Conservation (phyloP, 2,797 vertebrate genomes). For the Rhinatrema bivittatum region DNA sequence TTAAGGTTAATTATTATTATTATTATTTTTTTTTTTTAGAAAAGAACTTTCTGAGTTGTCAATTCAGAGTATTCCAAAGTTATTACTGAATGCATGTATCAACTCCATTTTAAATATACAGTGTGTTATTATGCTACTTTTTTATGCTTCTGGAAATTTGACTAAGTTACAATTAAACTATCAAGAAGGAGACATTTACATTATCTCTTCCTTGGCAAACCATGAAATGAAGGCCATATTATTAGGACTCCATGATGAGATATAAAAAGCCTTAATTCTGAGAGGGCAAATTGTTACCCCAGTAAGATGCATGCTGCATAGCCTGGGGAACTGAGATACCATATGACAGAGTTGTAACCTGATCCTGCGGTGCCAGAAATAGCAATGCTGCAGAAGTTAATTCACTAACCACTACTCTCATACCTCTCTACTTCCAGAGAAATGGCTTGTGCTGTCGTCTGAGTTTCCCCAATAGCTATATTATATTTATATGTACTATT, state of each 20-base stretch:
- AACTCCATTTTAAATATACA: neutral
- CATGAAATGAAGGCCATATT: constrained; percentile 37
- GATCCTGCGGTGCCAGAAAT: neutral
- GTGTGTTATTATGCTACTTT: constrained; percentile 12
- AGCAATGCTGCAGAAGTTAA: too few species aligned
- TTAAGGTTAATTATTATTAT: too few species aligned
- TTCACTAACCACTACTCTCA: too few species aligned
- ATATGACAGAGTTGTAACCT: neutral
- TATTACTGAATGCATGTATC: constrained; percentile 1
- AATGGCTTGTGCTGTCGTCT: too few species aligned
- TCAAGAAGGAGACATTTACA: constrained; percentile 20
- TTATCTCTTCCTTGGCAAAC: constrained; percentile 34
- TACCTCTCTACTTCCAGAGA: too few species aligned
- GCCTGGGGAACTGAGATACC: neutral
- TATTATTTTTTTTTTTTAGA: too few species aligned
- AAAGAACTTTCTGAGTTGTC: neutral
- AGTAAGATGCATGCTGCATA: fast-evolving
- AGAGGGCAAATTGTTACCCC: constrained; percentile 13
- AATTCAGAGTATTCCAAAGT: fast-evolving
- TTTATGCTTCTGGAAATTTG: constrained; percentile 24
- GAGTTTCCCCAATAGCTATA: too few species aligned
- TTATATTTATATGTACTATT: too few species aligned
- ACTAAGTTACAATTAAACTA: constrained; percentile 36
- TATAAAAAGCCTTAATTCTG: constrained; percentile 10
- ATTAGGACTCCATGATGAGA: neutral